Base-by-base conservation (phyloP, 2,888 invertebrate species). In the Drosophila ustulata region DNA sequence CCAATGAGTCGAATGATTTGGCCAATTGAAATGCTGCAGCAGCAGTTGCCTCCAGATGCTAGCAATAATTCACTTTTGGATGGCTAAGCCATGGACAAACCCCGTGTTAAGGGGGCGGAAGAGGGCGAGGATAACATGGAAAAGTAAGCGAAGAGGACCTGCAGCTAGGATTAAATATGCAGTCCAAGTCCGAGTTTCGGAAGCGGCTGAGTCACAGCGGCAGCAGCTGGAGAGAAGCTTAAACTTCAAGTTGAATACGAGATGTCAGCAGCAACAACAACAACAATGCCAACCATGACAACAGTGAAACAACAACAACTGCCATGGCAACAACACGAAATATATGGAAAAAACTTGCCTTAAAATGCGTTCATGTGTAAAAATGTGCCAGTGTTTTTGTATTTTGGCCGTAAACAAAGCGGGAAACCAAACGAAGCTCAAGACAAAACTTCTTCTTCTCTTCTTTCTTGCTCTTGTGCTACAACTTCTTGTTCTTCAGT, bases 1-100 rank as follows among this genome's bases (percentile, higher is more conserved):
- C 82, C 88, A 82, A 82, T 82, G 82, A 84, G 71, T 84, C 82
- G 88, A 75, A 87, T 82, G 69, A 82, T 87, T 82, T 71, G 79
- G 65, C 68, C 82, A 81, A 84, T 81, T 84, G 84, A 81, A 66
- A 72, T 78, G 63, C 75, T 64, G 65, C 77, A 70, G 55, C 62
- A 57, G 55, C 39, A 64, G 63, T 72, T 71, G 72, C 67, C 46
- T 37, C 63, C 67, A 81, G 75, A 70, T 78, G 79, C 55, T 55
- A 47, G 75, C 71, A 81, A 87, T 82, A 82, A 75, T 81, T 82
- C 73, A 81, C 85, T 75, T 71, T 78, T 61, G 62, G 75, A 58
- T 50, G 51, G 66, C 53, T 28, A 34, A 70, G 61, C 53, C 37
- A 46, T 13, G 23, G 37, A 18, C 39, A 13, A 41, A 30, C 26